Evolutionary conservation across 92 coral and sea anemone genomes (phyloP), one percentile per base, ranked within the genome.

Genomic region (Zoanthus gigantus): DNA sequence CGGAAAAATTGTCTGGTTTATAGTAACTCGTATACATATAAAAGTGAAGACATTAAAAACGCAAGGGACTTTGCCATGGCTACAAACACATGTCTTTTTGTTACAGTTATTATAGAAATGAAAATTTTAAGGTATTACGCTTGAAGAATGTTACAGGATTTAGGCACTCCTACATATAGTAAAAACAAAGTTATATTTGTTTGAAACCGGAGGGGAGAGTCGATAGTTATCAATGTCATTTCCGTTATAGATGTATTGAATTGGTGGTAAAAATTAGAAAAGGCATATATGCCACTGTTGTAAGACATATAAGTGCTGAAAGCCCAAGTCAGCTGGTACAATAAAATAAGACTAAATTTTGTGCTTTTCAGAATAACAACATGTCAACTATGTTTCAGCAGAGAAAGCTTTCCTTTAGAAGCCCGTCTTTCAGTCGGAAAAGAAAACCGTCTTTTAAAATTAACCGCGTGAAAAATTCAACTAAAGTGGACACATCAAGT

Each of bases 331-430:
- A 0, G 10, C 16, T 29, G 11, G 28, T 7, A 71, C 60, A 79
- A 23, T n/a, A 8, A n/a, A 29, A 4, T 5, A 63, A 23, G 16
- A 0, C 18, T 16, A 14, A 18, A 63, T 1, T 63, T 63, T n/a
- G 32, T 63, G n/a, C 16, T n/a, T n/a, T 63, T 63, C 29, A 63
- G 1, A 23, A 28, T n/a, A 30, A 46, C 74, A 28, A n/a, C 46
- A 81, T 81, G 85, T 81, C 85, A 60, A 65, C 85, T 37, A 66
- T 81, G 85, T 81, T 81, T 67, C 85, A 81, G 12, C 46, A 47
- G 29, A 28, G 85, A 66, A 66, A 50, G 29, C 46, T 81, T 16
- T 81, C 29, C 5, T 80, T 79, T 44, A 79, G 84, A n/a, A 63
- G 73, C 10, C 84, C 73, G 16, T 79, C 85, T 81, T 81, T 81